Evolutionary conservation across 2,113 vertebrate genomes (phyloP).

Genomic region (Bos taurus): ARS-UCD2.0 NC_037338.1:11711001-11711500

Average conservation of each 20-base stretch:
- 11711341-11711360: not conserved
- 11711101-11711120: not conserved
- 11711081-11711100: not conserved
- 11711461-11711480: not conserved
- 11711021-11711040: not conserved
- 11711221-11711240: not conserved
- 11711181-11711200: not conserved
- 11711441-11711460: constrained; percentile 1
- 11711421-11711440: not conserved
- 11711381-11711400: not conserved
- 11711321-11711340: not conserved
- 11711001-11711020: not conserved
- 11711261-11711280: not conserved
- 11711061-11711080: not conserved
- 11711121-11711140: constrained; percentile 1
- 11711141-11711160: not conserved
- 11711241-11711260: not conserved
- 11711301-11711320: not conserved
- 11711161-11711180: constrained; percentile 5
- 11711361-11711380: not conserved
- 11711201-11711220: not conserved
- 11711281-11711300: not conserved
- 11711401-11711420: not conserved
- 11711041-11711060: not conserved
- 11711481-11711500: not conserved